These are phyloP conservation scores for Aythya fuligula DNA, from an alignment of 2,797 vertebrate species.

Conservation along the genomic window DNA sequence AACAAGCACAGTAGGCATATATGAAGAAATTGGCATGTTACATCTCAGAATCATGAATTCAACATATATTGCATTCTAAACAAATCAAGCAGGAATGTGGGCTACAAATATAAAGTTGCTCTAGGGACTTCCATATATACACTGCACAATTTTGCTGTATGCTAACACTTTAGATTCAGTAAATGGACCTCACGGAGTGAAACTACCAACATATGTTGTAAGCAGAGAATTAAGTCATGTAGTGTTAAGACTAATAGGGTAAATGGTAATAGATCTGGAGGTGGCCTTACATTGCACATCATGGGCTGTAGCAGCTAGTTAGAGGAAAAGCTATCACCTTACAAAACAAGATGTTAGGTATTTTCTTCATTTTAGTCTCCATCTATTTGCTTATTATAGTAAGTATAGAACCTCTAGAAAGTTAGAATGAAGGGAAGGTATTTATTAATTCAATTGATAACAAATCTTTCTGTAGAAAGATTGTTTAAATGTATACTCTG, in stretches of 20 bases:
- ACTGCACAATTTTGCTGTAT: not conserved
- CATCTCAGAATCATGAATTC: conserved; percentile 25
- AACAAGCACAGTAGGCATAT: not conserved
- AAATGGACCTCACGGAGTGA: conserved; percentile 13
- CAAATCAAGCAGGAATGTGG: not conserved
- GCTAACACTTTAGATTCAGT: not conserved
- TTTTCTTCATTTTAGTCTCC: not conserved
- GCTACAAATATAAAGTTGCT: not conserved
- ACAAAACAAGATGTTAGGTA: not conserved
- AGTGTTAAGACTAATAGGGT: conserved; percentile 16
- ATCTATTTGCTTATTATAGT: not conserved
- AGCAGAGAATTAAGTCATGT: conserved; percentile 23
- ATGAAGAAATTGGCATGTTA: not conserved
- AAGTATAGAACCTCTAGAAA: not conserved
- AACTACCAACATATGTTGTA: not conserved
- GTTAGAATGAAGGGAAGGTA: not conserved
- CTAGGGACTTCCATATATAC: not conserved
- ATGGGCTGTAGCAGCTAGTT: not conserved
- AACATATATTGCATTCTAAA: not conserved
- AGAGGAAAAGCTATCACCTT: not conserved
- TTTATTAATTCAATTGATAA: not conserved
- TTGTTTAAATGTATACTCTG: not conserved
- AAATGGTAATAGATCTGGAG: not conserved
- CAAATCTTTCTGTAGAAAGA: not conserved
- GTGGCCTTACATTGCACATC: not conserved